Base-by-base conservation (phyloP, 2,888 invertebrate genomes). In the Lypha dubia region DNA sequence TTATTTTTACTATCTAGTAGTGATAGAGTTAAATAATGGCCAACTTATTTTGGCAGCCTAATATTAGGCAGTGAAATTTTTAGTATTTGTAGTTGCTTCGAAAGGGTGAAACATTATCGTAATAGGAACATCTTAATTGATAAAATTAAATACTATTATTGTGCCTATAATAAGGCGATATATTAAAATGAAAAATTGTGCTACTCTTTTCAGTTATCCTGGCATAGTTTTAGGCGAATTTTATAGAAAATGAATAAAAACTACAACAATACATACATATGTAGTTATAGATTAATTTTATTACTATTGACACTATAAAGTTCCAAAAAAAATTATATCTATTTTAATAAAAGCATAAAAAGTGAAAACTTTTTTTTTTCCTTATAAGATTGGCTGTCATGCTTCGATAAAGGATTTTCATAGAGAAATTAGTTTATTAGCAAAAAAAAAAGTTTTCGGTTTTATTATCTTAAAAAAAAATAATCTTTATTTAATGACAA, bases 101-200 rank as follows among this genome's bases (percentile, higher is more conserved):
- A 68, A 49, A n/a, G 44, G 49, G 8, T 22, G 7, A 22, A 35
- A n/a, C 22, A n/a, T 17, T 35, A 53, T 60, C 60, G 22, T 49
- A 0, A 13, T 17, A 35, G 35, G 13, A 35, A n/a, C 2, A 62
- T 58, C 58, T 58, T 60, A 73, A 73, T 73, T 73, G 46, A 11
- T 49, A 20, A 32, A 32, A 46, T n/a, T 56, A 53, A 24, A 44
- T 11, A 5, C 7, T 17, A 58, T 58, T 32, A n/a, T 11, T 17
- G 32, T 58, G 32, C 32, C 0, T 17, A 5, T 17, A 1, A 2
- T 20, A 17, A 35, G 1, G 13, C 1, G 32, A 35, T 13, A 7
- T 20, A 20, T 11, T 6, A 20, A 13, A 7, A n/a, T 22, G 13
- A 35, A 22, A 60, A 5, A 20, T 17, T 1, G 1, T 15, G 7